Evolutionary conservation across 1,140 invertebrate species (phyloP).

Genomic region (Apis mellifera): DNA sequence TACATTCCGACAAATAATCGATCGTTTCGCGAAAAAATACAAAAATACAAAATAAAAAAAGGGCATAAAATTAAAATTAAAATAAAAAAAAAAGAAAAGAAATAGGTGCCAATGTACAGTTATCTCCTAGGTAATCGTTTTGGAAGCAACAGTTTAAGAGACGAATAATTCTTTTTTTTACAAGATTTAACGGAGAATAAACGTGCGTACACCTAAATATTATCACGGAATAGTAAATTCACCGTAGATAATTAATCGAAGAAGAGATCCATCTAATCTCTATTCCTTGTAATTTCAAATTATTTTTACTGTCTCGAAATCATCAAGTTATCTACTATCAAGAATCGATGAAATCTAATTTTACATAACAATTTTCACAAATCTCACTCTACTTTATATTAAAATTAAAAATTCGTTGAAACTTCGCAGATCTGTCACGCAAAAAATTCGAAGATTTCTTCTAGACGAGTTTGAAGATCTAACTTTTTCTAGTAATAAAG

Average conservation of each 20-base stretch:
- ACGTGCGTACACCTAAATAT: neutral
- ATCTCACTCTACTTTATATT: neutral
- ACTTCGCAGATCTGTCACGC: neutral
- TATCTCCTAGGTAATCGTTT: neutral
- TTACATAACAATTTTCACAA: neutral
- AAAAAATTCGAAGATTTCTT: neutral
- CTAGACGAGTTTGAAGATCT: neutral
- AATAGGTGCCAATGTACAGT: constrained; percentile 35
- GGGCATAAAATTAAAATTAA: neutral
- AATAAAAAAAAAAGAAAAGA: neutral
- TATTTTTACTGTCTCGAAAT: too few species aligned
- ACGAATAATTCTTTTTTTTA: neutral
- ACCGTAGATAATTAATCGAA: neutral
- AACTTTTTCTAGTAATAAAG: neutral
- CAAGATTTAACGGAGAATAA: neutral
- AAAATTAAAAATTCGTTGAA: too few species aligned
- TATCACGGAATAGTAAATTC: too few species aligned
- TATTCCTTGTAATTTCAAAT: too few species aligned
- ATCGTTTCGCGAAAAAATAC: neutral
- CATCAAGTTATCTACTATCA: neutral
- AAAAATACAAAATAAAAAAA: neutral
- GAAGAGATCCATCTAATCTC: neutral
- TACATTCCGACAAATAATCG: neutral
- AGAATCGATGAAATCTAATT: neutral
- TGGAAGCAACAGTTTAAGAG: too few species aligned